Base-by-base conservation (phyloP, 2,888 invertebrate genomes). In the Eupeodes latifasciatus region DNA sequence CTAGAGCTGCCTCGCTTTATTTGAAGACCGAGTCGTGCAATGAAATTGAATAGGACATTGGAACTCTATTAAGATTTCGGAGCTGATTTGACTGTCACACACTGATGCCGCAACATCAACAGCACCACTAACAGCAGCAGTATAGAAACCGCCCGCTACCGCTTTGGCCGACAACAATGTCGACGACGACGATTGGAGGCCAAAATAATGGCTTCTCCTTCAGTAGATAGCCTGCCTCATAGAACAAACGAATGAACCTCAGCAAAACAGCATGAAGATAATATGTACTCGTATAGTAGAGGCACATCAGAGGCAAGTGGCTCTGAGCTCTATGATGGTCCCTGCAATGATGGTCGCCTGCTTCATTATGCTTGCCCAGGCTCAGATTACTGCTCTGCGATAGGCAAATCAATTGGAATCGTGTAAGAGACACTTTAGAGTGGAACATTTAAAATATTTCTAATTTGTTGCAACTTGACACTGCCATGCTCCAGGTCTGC, bases 371-470 rank as follows among this genome's bases (percentile, higher is more conserved):
- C 81, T 62, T 85, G 80, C 59, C 69, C 77, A 61, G 77, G 81
- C 88, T 85, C 78, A 88, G 88, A 88, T 88, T 78, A 88, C 77
- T 71, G 69, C 81, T 9, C 57, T 16, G 77, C 78, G 88, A 88
- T 88, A 88, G 85, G 88, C 88, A 88, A 88, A 88, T 88, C 88
- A 88, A 88, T 88, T 88, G 88, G 84, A 88, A 81, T 88, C 88
- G 88, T 88, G 88, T 88, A 88, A 88, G 85, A 88, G 88, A 88
- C 88, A 88, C 88, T 88, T 88, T 85, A 85, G 88, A 88, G 88
- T 88, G 88, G 88, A 88, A 88, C 85, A 81, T 81, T 88, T 88
- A 88, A 88, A 88, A 88, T 88, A 88, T 88, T 88, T 88, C 88
- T 88, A 88, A 88, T 88, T 88, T 88, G 88, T 88, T 88, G 88